Evolutionary conservation across 2,113 vertebrate genomes (phyloP), one percentile per base, ranked within the genome.

Genomic region (Meleagris gallopavo): DNA sequence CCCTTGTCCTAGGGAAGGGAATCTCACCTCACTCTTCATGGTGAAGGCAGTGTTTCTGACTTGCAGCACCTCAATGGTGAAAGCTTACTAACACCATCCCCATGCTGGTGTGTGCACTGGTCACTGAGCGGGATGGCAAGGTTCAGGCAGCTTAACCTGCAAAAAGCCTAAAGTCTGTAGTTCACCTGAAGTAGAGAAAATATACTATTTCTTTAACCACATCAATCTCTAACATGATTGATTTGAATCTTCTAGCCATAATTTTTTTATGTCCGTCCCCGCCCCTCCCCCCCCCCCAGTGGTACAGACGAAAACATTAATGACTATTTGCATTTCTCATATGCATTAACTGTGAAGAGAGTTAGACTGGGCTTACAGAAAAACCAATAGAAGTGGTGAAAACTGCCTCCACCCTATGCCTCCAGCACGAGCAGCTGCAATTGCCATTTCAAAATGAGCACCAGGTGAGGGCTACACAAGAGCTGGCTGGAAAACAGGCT

Each of bases 71-170:
- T 30, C 13, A 61, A 1, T 30, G 43, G n/a, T 36, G 71, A 34
- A 58, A 82, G 20, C 29, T 20, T 58, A 41, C 1, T 16, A 46
- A 6, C 29, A 27, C 25, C 46, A 29, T n/a, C 69, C 15, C 27
- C 27, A 3, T 8, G 32, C 25, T 43, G 36, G 46, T 34, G 43
- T 65, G 36, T 48, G 16, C 22, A 13, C 2, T 1, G 1, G 36
- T 11, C 10, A 4, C 57, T 75, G 48, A 69, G 38, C 25, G 52
- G 73, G 11, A 21, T 0, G 0, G 2, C 0, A 1, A n/a, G 62
- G 14, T 55, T 86, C 24, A 88, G 72, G 13, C 11, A 43, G 34
- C 20, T 65, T 86, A 84, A 81, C 8, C 13, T 61, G 10, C 2
- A 66, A 34, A 95, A 38, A 86, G 2, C 27, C 40, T 81, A 30